Percentiles rank a stretch among this genome's conserved stretches.
phyloP scores from a whole-genome alignment of 2,888 invertebrate genomes.

The Drosophila putrida region DNA sequence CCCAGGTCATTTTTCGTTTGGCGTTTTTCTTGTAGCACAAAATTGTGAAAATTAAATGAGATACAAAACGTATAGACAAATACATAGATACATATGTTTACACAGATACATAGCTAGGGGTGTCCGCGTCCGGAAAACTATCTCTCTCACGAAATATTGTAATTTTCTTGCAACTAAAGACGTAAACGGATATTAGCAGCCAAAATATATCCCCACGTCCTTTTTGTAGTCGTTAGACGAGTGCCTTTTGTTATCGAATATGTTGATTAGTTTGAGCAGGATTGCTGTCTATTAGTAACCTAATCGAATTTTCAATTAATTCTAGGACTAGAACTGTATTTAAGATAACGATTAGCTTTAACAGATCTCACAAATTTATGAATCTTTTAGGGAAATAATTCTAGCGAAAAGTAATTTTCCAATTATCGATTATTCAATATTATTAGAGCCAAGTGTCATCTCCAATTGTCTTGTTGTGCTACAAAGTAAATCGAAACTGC shows the following conservation, averaged over 20 bases:
- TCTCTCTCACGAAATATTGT: constrained; percentile 73
- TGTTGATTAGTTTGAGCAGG: constrained; percentile 44
- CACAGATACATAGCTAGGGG: not conserved
- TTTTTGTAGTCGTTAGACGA: constrained; percentile 17
- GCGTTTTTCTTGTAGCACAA: constrained; percentile 63
- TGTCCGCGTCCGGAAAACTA: constrained; percentile 47
- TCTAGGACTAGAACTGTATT: too few species aligned
- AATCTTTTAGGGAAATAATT: not conserved
- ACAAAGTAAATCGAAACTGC: constrained; percentile 50
- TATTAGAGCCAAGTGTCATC: constrained; percentile 2
- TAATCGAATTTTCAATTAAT: constrained; percentile 43
- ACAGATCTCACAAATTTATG: too few species aligned
- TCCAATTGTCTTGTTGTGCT: constrained; percentile 10
- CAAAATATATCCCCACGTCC: constrained; percentile 58
- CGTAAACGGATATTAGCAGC: constrained; percentile 78
- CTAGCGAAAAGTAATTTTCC: not conserved
- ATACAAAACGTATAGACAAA: constrained; percentile 56
- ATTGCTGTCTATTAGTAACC: constrained; percentile 25
- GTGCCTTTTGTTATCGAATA: constrained; percentile 42
- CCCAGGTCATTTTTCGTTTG: constrained; percentile 68
- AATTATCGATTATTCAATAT: constrained; percentile 9
- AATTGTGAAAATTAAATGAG: constrained; percentile 77
- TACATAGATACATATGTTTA: constrained; percentile 13
- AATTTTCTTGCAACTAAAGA: constrained; percentile 75
- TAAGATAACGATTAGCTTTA: too few species aligned